Evolutionary conservation across 2,888 invertebrate species (phyloP).

Genomic region (Sialis fuliginosa): DNA sequence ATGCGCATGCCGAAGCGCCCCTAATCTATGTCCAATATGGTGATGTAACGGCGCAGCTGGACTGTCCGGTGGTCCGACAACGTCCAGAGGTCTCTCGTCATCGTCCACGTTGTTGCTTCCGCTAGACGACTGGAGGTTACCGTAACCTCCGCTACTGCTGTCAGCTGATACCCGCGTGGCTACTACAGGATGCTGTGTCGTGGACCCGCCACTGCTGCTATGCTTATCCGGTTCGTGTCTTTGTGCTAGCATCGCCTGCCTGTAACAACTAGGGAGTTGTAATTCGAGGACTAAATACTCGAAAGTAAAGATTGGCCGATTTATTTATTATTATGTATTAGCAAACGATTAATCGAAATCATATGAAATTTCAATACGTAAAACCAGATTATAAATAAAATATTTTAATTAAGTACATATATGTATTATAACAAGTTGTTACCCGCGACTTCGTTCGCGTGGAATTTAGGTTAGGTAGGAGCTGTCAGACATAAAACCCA

Average conservation of each 20-base stretch:
- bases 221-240: conserved; percentile 18
- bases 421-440: too few relatives aligned
- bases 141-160: conserved; percentile 18
- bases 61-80: conserved; percentile 73
- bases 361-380: too few relatives aligned
- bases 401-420: too few relatives aligned
- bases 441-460: too few relatives aligned
- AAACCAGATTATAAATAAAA: too few relatives aligned
- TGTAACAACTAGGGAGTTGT: conserved; percentile 26
- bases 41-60: conserved; percentile 37
- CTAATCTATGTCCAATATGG: conserved; percentile 26
- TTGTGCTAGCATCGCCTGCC: conserved; percentile 50
- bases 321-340: too few relatives aligned
- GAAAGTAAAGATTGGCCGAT: too few relatives aligned
- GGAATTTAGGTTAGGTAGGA: too few relatives aligned
- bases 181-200: conserved; percentile 27
- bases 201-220: conserved; percentile 17
- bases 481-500: too few relatives aligned
- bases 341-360: too few relatives aligned
- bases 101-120: conserved; percentile 42
- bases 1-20: conserved; percentile 15
- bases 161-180: conserved; percentile 28
- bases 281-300: too few relatives aligned
- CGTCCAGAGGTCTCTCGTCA: conserved; percentile 71
- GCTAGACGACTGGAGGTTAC: neutral